Percentiles rank a stretch among this genome's conserved stretches.
Evolutionary conservation across 1,140 invertebrate species (phyloP).

Genomic region (Microplitis mediator): DNA sequence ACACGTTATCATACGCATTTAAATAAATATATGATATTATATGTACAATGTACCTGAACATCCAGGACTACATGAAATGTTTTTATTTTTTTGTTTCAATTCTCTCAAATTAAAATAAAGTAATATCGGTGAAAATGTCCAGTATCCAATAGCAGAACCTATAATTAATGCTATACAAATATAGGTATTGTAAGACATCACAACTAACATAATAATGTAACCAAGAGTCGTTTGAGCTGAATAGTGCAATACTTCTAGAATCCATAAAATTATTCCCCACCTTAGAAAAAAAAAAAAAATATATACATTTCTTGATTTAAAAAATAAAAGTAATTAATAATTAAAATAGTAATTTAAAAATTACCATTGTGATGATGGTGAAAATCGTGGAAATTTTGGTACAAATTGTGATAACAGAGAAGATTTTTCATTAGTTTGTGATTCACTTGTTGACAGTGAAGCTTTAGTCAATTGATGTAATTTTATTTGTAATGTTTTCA

Average conservation of each 20-base stretch:
- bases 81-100: constrained; percentile 35
- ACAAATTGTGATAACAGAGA: constrained; percentile 49
- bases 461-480: constrained; percentile 36
- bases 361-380: constrained; percentile 10
- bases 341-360: neutral
- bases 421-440: constrained; percentile 45
- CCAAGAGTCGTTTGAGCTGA: constrained; percentile 67
- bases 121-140: constrained; percentile 62
- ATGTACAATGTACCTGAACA: constrained; percentile 45
- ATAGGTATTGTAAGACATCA: constrained; percentile 90
- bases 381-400: constrained; percentile 27
- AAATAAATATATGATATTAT: neutral
- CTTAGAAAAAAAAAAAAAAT: constrained; percentile 23
- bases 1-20: no score
- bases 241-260: constrained; percentile 52
- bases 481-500: constrained; percentile 61
- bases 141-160: constrained; percentile 79
- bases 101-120: constrained; percentile 44
- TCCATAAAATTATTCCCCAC: constrained; percentile 41
- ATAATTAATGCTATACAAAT: constrained; percentile 75
- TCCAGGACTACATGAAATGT: constrained; percentile 44
- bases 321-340: no score
- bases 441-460: constrained; percentile 14
- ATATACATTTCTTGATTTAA: no score
- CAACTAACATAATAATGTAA: constrained; percentile 87